Conservation (phyloP, 2,113 vertebrate species). For the Periophthalmus modestus region DNA sequence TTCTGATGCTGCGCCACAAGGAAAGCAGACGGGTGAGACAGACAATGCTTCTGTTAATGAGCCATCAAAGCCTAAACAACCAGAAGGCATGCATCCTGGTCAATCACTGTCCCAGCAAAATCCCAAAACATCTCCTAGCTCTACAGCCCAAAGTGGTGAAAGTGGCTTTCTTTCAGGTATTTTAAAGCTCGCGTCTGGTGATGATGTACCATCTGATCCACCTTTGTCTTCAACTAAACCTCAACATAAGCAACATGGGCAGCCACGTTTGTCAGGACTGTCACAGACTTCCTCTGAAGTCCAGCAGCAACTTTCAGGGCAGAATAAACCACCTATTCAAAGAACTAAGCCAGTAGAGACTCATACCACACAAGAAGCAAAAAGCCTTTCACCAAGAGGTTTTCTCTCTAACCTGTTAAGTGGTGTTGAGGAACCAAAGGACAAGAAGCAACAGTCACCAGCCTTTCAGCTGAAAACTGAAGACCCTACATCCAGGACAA, state of each 20-base stretch:
- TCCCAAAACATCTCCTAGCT: conserved; percentile 31
- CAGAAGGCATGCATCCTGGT: conserved; percentile 71
- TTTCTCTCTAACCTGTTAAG: conserved; percentile 81
- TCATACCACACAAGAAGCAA: conserved; percentile 55
- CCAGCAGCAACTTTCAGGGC: conserved; percentile 51
- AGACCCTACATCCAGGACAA: conserved; percentile 52
- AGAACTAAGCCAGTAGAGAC: conserved; percentile 70
- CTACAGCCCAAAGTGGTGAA: conserved; percentile 53
- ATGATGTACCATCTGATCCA: conserved; percentile 64
- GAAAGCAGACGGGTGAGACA: conserved; percentile 35
- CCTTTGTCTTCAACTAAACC: conserved; percentile 26
- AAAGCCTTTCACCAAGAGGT: conserved; percentile 58
- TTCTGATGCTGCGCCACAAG: conserved; percentile 65
- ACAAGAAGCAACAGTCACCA: conserved; percentile 54
- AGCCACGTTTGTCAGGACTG: conserved; percentile 29
- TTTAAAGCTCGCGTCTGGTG: conserved; percentile 80
- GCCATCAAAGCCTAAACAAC: conserved; percentile 55
- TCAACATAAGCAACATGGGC: conserved; percentile 17
- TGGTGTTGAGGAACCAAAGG: conserved; percentile 69
- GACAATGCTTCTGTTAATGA: conserved; percentile 36
- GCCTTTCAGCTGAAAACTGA: conserved; percentile 46
- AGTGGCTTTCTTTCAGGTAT: conserved; percentile 72
- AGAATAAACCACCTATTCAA: conserved; percentile 65
- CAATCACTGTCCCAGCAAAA: conserved; percentile 38
- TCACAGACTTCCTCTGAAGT: conserved; percentile 20